Conservation (phyloP, 2,888 invertebrate species). For the Glaucopsyche alexis region DNA sequence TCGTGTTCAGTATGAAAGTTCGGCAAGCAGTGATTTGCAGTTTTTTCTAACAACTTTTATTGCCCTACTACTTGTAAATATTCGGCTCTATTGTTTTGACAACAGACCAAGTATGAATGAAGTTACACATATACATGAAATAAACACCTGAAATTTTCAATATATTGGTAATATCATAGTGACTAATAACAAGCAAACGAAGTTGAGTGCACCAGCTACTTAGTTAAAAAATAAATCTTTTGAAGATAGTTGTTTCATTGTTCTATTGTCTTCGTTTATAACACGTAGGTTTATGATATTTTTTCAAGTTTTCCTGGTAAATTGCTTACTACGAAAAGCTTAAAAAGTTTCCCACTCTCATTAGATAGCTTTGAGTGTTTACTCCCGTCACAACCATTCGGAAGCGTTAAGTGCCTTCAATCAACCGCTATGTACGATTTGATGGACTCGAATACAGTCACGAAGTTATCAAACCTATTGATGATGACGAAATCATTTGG, state of each 20-base stretch:
- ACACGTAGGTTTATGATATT: too few species aligned
- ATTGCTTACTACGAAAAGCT: background rate
- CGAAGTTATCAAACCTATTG: background rate
- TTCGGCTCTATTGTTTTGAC: conserved; percentile 18
- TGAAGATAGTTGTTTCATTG: too few species aligned
- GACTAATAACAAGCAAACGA: too few species aligned
- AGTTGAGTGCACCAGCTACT: too few species aligned
- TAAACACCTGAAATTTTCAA: background rate
- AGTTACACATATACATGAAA: background rate
- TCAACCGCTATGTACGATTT: conserved; percentile 39
- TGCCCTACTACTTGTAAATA: conserved; percentile 27
- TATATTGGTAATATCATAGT: too few species aligned
- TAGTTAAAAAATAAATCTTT: too few species aligned
- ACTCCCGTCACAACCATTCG: conserved; percentile 50
- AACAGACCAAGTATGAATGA: background rate
- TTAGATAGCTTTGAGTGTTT: background rate
- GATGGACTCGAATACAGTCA: background rate
- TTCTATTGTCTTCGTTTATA: too few species aligned
- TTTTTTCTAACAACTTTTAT: conserved; percentile 28
- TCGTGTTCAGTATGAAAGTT: background rate
- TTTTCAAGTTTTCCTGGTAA: background rate
- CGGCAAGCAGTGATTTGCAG: conserved; percentile 21
- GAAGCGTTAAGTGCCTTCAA: conserved; percentile 64
- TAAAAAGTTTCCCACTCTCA: background rate
- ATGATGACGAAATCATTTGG: background rate